phyloP scores from a whole-genome alignment of 2,888 invertebrate species.

The Cataglyphis albicans region DNA sequence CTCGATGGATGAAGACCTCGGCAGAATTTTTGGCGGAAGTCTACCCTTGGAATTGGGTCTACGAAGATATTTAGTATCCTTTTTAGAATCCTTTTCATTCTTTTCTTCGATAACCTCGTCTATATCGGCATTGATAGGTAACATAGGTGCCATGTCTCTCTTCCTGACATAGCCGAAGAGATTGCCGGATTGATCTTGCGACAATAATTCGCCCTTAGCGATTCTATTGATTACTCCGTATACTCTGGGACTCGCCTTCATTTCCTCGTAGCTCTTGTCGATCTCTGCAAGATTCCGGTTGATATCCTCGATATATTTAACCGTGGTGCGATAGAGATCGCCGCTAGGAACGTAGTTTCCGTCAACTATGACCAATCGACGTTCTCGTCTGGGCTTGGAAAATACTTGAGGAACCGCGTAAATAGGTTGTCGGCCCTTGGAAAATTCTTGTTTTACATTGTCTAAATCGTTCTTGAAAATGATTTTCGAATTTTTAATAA shows the following conservation, averaged over 20 bases:
- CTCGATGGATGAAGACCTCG: slow-evolving; percentile 82
- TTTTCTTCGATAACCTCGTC: slow-evolving; percentile 72
- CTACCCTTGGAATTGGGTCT: slow-evolving; percentile 79
- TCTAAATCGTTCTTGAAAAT: slow-evolving; percentile 24
- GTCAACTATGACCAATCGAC: slow-evolving; percentile 66
- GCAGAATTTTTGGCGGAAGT: slow-evolving; percentile 78
- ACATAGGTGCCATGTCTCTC: slow-evolving; percentile 82
- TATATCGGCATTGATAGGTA: slow-evolving; percentile 79
- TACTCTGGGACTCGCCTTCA: slow-evolving; percentile 62
- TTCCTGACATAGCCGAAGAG: slow-evolving; percentile 74
- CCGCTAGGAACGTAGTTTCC: slow-evolving; percentile 82
- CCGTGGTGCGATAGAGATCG: slow-evolving; percentile 81
- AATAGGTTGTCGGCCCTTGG: slow-evolving; percentile 75
- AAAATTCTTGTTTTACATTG: slow-evolving; percentile 18
- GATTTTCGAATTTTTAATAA: neutral
- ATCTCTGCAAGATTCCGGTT: slow-evolving; percentile 83
- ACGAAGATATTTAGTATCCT: slow-evolving; percentile 1
- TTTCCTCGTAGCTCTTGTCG: slow-evolving; percentile 81
- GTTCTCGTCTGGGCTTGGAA: slow-evolving; percentile 60
- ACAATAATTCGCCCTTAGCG: slow-evolving; percentile 61
- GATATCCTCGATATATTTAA: slow-evolving; percentile 83
- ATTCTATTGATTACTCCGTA: slow-evolving; percentile 81
- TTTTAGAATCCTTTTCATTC: slow-evolving; percentile 47
- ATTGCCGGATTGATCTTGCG: slow-evolving; percentile 56
- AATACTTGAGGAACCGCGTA: slow-evolving; percentile 79